These are phyloP conservation scores for Petrocephalus microphthalmus DNA, from an alignment of 2,113 vertebrate species.

Conservation along the genomic window DNA sequence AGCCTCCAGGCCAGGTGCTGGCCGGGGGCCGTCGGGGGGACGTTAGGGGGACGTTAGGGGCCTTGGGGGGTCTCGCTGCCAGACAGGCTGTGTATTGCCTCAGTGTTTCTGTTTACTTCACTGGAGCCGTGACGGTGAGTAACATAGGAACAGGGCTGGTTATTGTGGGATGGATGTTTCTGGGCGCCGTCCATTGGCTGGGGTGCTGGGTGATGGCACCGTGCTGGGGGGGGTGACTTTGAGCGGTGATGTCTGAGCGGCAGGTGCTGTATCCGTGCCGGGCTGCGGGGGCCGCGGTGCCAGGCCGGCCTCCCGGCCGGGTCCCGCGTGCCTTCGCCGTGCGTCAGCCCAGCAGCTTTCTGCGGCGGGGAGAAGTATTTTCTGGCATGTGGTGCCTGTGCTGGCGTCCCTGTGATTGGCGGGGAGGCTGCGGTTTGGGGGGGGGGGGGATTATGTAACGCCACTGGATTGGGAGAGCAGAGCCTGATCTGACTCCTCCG, in stretches of 20 bases:
- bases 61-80: not conserved
- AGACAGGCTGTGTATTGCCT: not conserved
- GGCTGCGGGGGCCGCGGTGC: slow-evolving; percentile 20
- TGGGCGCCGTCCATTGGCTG: not conserved
- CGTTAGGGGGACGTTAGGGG: not conserved
- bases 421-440: slow-evolving; percentile 72
- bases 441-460: slow-evolving; percentile 73
- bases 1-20: slow-evolving; percentile 17
- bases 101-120: not conserved
- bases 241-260: slow-evolving; percentile 53
- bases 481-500: not conserved
- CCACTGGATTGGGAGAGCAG: slow-evolving; percentile 73
- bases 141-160: not conserved
- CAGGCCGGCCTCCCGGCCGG: slow-evolving; percentile 38
- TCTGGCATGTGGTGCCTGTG: slow-evolving; percentile 49
- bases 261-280: slow-evolving; percentile 54
- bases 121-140: not conserved
- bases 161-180: not conserved
- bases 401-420: slow-evolving; percentile 65
- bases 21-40: not conserved
- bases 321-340: slow-evolving; percentile 47
- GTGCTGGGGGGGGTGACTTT: slow-evolving; percentile 44
- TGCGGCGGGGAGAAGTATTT: slow-evolving; percentile 56
- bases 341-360: slow-evolving; percentile 49
- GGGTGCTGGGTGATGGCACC: slow-evolving; percentile 37